phyloP scores from a whole-genome alignment of 2,113 vertebrate genomes.

The Hippoglossus stenolepis region DNA sequence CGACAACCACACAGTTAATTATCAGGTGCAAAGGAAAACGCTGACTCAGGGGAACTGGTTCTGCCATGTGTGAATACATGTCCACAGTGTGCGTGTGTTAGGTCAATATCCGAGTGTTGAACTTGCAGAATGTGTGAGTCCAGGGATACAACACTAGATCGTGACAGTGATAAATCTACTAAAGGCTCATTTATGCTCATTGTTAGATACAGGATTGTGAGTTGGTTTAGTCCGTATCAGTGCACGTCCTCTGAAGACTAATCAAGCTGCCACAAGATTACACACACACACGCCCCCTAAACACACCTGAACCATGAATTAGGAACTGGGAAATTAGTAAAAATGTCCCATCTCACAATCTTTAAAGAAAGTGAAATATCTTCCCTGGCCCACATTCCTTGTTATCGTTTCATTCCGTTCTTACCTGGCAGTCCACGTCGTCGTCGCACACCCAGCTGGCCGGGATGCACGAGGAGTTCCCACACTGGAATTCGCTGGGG shows the following conservation, averaged over 20 bases:
- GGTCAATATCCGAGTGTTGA: background rate
- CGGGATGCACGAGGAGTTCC: conserved; percentile 91
- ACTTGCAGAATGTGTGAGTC: background rate
- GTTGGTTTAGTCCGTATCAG: too few relatives aligned
- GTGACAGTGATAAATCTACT: background rate
- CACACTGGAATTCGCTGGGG: conserved; percentile 92
- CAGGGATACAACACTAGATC: background rate
- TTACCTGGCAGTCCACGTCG: conserved; percentile 91
- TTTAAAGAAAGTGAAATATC: too few relatives aligned
- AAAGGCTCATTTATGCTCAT: too few relatives aligned
- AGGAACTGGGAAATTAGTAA: too few relatives aligned
- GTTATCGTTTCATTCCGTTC: background rate
- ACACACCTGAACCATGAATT: too few relatives aligned
- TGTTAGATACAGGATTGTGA: too few relatives aligned
- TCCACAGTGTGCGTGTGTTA: background rate
- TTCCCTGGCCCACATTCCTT: too few relatives aligned
- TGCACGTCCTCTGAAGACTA: too few relatives aligned
- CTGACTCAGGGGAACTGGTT: conserved; percentile 23
- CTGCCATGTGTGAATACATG: conserved; percentile 1
- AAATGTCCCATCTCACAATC: too few relatives aligned
- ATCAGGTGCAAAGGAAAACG: conserved; percentile 8
- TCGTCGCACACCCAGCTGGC: conserved; percentile 94
- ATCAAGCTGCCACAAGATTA: too few relatives aligned
- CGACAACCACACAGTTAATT: conserved; percentile 32
- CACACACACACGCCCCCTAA: too few relatives aligned